Conservation (phyloP, 53 echinoderm and acorn worm genomes). For the Pentamera pediparva region DNA sequence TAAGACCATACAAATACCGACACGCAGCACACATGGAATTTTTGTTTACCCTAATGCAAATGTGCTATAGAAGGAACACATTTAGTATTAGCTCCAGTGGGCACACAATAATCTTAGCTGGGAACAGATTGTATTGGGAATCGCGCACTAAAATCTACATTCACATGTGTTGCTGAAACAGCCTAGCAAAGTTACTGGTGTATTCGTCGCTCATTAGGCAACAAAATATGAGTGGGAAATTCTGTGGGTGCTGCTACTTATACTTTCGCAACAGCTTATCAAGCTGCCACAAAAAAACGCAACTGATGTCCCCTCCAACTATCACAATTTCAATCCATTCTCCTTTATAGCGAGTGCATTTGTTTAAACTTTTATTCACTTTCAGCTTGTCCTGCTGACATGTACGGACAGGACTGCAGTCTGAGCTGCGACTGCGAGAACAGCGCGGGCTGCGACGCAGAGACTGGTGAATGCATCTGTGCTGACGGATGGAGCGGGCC, state of each 20-base stretch:
- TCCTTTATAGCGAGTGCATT: neutral
- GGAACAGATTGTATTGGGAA: no score
- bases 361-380: neutral
- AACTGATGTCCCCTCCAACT: no score
- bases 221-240: no score
- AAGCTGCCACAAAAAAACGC: neutral
- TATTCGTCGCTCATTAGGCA: no score
- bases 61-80: no score
- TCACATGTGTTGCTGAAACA: no score
- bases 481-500: slow-evolving; percentile 87
- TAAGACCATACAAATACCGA: slow-evolving; percentile 77
- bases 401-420: slow-evolving; percentile 61
- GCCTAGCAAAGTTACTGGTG: no score
- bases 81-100: no score
- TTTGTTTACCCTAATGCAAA: no score
- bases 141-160: no score
- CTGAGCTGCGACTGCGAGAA: slow-evolving; percentile 73
- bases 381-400: slow-evolving; percentile 81
- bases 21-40: slow-evolving; percentile 4
- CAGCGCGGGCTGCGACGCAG: slow-evolving; percentile 89
- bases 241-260: no score
- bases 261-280: neutral
- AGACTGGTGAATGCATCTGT: slow-evolving; percentile 95
- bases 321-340: neutral
- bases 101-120: no score